Evolutionary conservation across 2,113 vertebrate species (phyloP), one percentile per base, ranked within the genome.

Genomic region (Mustela lutreola): DNA sequence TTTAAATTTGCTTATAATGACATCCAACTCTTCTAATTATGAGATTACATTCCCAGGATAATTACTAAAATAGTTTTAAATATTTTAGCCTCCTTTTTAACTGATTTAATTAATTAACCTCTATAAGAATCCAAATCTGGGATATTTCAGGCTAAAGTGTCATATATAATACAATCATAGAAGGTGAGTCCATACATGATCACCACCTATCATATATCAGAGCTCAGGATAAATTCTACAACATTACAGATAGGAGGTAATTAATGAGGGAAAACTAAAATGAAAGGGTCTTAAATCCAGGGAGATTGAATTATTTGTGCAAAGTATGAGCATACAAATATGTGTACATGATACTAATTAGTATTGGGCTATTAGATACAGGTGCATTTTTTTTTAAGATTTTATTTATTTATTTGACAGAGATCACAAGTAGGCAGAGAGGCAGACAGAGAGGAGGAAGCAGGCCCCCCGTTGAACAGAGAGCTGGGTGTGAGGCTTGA

Each of bases 241-340:
- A 79, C 31, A 50, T 63, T 71, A 90, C 14, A 75, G 21, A 31
- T 76, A 60, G 16, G 12, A 12, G 39, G 39, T 60, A 93, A 90
- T 63, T 91, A 78, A 45, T 56, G 26, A 73, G 33, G 45, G 56
- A 67, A 75, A 97, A 79, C 31, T 19, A 94, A 62, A 94, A 95
- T 39, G 24, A 75, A 90, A 58, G 26, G 78, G 26, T 50, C 45
- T 93, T 85, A 39, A 85, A 65, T 94, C 28, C 36, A 85, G 62
- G 67, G 48, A 95, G 33, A 95, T 88, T 79, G 62, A 93, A 91
- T 24, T 87, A 53, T 86, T 89, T 80, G 31, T 90, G n/a, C 12
- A 97, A 70, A 33, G 53, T 48, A 22, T 70, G 33, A 82, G n/a
- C 2, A 22, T 88, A 67, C 22, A 90, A 63, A 58, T 87, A 80